These are phyloP conservation scores for Anguilla megastoma DNA, from an alignment of 2,797 vertebrate genomes.

Conservation along the genomic window DNA sequence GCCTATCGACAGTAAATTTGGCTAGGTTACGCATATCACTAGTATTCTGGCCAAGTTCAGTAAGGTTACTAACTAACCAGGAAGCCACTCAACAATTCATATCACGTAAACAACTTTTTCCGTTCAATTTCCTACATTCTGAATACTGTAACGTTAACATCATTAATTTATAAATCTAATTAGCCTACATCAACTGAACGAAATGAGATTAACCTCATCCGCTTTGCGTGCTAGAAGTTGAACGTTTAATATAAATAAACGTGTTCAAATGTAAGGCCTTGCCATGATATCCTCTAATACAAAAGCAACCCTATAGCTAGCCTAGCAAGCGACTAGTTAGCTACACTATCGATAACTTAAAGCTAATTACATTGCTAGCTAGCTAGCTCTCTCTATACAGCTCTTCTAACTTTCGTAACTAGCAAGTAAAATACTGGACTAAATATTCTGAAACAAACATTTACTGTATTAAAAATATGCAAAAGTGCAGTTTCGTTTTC, in stretches of 20 bases:
- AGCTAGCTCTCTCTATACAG: background rate
- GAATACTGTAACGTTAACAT: background rate
- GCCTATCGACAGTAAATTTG: background rate
- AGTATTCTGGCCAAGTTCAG: background rate
- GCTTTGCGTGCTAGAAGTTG: background rate
- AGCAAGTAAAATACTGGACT: background rate
- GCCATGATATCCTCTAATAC: background rate
- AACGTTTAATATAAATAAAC: background rate
- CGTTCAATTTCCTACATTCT: background rate
- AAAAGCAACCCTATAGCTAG: background rate
- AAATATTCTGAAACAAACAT: background rate
- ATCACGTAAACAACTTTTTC: background rate
- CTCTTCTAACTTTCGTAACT: background rate
- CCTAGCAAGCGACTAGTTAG: background rate
- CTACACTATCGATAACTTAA: background rate
- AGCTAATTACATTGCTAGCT: background rate
- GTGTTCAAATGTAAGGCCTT: background rate
- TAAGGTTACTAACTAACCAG: slow-evolving; percentile 19
- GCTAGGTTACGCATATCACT: background rate
- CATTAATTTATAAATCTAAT: background rate
- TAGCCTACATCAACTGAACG: background rate
- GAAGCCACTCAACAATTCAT: slow-evolving; percentile 21
- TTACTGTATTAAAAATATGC: background rate
- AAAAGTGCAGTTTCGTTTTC: background rate
- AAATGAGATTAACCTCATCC: background rate